Conservation (phyloP, 2,113 vertebrate species). For the Sialia sialis region DNA sequence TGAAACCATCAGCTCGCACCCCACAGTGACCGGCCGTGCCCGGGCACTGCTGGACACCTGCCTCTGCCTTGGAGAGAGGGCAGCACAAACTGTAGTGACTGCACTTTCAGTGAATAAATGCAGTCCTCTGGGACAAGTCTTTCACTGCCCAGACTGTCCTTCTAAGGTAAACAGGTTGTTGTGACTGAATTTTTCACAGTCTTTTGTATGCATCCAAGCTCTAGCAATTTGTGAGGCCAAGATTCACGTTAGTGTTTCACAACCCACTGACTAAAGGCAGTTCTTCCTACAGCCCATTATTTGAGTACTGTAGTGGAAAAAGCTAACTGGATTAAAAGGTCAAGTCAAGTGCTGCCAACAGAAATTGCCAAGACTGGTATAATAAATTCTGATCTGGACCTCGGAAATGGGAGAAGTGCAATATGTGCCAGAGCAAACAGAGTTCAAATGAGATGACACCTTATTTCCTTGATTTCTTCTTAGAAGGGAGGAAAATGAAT, state of each 20-base stretch:
- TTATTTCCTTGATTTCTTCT: background rate
- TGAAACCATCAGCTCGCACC: slow-evolving; percentile 58
- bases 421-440: background rate
- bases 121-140: background rate
- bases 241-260: background rate
- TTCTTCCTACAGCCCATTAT: background rate
- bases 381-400: background rate
- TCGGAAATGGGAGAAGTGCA: background rate
- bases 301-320: background rate
- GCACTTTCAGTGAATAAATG: slow-evolving; percentile 2
- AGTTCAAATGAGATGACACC: background rate
- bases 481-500: background rate
- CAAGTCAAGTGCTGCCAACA: background rate
- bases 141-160: background rate
- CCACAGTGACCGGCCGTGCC: slow-evolving; percentile 57
- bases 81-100: slow-evolving; percentile 56
- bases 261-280: background rate
- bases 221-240: background rate
- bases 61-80: slow-evolving; percentile 61
- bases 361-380: background rate
- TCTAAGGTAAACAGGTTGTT: background rate
- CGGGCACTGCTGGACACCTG: slow-evolving; percentile 71
- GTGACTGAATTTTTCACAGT: background rate
- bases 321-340: background rate
- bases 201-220: background rate